These are phyloP conservation scores for Seira musarum DNA, from an alignment of 2,888 invertebrate genomes.

Conservation along the genomic window DNA sequence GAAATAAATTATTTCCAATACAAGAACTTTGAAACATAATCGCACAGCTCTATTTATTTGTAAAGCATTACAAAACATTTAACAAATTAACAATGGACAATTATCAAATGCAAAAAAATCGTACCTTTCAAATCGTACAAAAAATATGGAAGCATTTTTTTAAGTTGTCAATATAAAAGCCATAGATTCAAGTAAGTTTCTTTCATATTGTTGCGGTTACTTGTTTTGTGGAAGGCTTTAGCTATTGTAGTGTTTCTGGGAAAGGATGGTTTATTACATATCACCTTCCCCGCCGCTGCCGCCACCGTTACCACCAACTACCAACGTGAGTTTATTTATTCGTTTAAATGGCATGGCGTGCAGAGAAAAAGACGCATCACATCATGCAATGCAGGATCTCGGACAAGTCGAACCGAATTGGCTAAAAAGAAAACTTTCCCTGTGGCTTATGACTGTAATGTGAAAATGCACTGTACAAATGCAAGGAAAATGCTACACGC, in stretches of 20 bases:
- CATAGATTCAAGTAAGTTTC: background rate
- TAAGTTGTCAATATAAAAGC: too few relatives aligned
- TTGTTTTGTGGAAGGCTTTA: background rate
- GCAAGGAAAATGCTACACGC: background rate
- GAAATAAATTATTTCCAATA: too few relatives aligned
- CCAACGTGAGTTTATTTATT: background rate
- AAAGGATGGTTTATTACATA: constrained; percentile 1
- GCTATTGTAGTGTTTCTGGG: background rate
- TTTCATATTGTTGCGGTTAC: background rate
- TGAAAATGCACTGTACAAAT: background rate
- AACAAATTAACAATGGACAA: too few relatives aligned
- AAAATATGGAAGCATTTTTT: too few relatives aligned
- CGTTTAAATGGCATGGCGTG: background rate
- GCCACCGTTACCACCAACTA: background rate
- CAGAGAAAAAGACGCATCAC: background rate
- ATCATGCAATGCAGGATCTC: background rate
- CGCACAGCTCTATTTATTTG: too few relatives aligned
- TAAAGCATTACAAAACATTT: too few relatives aligned
- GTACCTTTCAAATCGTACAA: too few relatives aligned
- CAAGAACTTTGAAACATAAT: too few relatives aligned
- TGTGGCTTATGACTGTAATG: background rate
- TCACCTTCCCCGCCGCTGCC: background rate
- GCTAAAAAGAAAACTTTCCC: background rate
- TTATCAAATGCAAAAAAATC: too few relatives aligned
- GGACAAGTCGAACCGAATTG: background rate